Percentiles rank a stretch among this genome's conserved stretches.
Evolutionary conservation across 2,888 invertebrate genomes (phyloP).

Genomic region (Sarcophaga caerulescens): DNA sequence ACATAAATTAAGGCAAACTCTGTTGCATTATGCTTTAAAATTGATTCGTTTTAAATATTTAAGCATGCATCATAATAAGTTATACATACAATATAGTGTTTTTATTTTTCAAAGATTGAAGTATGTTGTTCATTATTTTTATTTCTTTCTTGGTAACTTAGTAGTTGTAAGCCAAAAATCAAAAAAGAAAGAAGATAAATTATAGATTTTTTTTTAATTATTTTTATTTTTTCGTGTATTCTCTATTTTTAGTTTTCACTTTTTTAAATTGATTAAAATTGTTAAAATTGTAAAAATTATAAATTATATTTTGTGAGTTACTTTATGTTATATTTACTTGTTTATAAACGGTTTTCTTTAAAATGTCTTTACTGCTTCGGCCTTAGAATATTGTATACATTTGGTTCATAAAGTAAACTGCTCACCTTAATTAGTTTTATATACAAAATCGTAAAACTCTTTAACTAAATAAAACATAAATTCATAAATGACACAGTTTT

Average conservation of each 20-base stretch:
- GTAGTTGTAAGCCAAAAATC: background rate
- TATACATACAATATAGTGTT: background rate
- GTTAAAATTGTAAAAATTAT: no score
- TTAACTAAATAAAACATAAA: constrained; percentile 1
- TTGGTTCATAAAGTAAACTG: background rate
- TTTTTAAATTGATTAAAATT: background rate
- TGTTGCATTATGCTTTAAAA: no score
- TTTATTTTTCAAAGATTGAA: background rate
- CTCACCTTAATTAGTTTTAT: background rate
- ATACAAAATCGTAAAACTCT: background rate
- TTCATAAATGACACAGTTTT: background rate
- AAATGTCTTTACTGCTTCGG: no score
- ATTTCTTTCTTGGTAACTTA: constrained; percentile 13
- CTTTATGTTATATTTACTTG: no score
- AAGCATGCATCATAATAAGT: background rate
- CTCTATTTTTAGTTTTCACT: background rate
- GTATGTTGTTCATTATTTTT: background rate
- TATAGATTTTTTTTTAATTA: background rate
- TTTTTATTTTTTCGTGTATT: background rate
- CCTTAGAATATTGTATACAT: no score
- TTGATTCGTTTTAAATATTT: background rate
- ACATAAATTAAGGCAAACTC: no score
- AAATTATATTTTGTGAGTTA: no score
- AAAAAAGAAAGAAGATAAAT: background rate
- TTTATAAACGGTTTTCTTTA: no score